Conservation (phyloP, 2,797 vertebrate species). For the Alectoris magna region DNA sequence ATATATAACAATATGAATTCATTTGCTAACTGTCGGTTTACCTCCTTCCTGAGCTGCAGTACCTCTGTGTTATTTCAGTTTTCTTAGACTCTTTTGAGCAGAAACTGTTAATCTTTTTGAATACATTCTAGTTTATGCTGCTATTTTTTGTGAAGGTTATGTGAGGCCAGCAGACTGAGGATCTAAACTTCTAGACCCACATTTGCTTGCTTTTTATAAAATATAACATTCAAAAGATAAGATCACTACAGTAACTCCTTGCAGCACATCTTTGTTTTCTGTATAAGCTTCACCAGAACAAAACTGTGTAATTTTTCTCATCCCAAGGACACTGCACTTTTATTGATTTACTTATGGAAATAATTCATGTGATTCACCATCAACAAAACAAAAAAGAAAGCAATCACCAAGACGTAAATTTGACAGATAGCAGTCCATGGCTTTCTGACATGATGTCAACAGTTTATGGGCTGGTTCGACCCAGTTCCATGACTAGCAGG, state of each 20-base stretch:
- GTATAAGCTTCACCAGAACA: not conserved
- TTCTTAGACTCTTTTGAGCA: not conserved
- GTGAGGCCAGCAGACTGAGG: not conserved
- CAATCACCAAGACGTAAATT: not conserved
- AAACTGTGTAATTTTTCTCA: not conserved
- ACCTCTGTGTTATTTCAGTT: not conserved
- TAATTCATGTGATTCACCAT: not conserved
- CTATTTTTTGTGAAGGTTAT: not conserved
- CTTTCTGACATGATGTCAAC: not conserved
- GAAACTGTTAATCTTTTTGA: not conserved
- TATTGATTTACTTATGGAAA: not conserved
- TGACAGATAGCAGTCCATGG: not conserved
- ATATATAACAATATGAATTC: not conserved
- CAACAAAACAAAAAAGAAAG: not conserved
- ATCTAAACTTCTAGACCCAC: not conserved
- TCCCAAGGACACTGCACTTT: not conserved
- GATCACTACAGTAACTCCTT: not conserved
- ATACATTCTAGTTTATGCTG: not conserved
- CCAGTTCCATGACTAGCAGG: too few species aligned
- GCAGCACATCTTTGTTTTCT: not conserved
- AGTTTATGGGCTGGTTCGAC: too few species aligned
- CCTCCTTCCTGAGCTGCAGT: not conserved
- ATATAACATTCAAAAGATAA: not conserved
- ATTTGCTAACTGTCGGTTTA: not conserved
- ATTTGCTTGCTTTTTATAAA: not conserved